phyloP scores from a whole-genome alignment of 2,888 invertebrate species.

The Hipparchia semele region DNA sequence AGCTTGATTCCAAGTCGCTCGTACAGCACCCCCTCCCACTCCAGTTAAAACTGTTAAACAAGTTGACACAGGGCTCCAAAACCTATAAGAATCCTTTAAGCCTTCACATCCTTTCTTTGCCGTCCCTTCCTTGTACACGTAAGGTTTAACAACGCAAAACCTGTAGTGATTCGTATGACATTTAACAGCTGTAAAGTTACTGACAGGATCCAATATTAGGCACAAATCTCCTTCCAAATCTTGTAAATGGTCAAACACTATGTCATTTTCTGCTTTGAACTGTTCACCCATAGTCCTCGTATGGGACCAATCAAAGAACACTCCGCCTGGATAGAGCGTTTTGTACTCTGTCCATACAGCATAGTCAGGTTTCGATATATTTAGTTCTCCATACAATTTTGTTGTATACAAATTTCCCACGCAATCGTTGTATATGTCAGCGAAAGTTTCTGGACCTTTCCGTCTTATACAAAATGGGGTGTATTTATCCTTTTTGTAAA shows the following conservation, averaged over 20 bases:
- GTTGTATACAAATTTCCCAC: slow-evolving; percentile 65
- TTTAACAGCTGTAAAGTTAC: slow-evolving; percentile 58
- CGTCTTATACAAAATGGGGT: slow-evolving; percentile 63
- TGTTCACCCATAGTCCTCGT: slow-evolving; percentile 57
- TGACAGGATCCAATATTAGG: slow-evolving; percentile 59
- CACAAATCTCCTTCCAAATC: slow-evolving; percentile 62
- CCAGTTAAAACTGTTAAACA: slow-evolving; percentile 59
- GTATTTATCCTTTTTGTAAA: slow-evolving; percentile 47
- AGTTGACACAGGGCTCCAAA: slow-evolving; percentile 63
- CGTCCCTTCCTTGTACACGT: slow-evolving; percentile 50
- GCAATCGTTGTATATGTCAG: slow-evolving; percentile 66
- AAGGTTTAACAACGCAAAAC: slow-evolving; percentile 69
- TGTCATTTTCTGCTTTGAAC: slow-evolving; percentile 53
- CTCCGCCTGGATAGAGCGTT: slow-evolving; percentile 69
- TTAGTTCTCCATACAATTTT: slow-evolving; percentile 56
- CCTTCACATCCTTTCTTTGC: slow-evolving; percentile 56
- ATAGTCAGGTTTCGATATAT: slow-evolving; percentile 52
- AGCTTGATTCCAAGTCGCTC: slow-evolving; percentile 71
- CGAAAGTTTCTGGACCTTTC: slow-evolving; percentile 67
- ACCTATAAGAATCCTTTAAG: slow-evolving; percentile 51
- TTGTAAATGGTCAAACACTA: slow-evolving; percentile 49
- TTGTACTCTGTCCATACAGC: slow-evolving; percentile 75
- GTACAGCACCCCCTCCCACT: slow-evolving; percentile 56
- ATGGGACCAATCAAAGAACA: slow-evolving; percentile 69
- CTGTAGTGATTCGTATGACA: slow-evolving; percentile 67